Base-by-base conservation (phyloP, 2,113 vertebrate genomes). In the Malurus cyaneus region DNA sequence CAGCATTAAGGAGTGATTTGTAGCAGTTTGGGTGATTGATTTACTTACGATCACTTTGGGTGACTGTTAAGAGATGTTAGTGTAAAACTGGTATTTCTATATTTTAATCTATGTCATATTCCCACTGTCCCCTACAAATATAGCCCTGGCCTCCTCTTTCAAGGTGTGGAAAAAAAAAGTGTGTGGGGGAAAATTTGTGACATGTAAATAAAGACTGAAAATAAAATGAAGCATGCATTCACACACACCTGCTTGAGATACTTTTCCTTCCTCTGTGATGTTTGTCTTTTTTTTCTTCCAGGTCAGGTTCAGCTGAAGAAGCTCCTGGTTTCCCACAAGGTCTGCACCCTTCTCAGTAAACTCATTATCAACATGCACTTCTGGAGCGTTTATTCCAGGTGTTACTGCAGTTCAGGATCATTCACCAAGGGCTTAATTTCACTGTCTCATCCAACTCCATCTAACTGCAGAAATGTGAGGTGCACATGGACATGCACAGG, bases 171-270 rank as follows among this genome's bases (percentile, higher is more conserved):
- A 21, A 62, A 46, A 60, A 64, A 73, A 74, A 62, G 50, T n/a
- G 1, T 4, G 4, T 17, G 18, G 6, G 29, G 20, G 5, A 59
- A 44, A 62, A 62, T 80, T n/a, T 67, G 20, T 57, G 24, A 80
- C 12, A 29, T 31, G 8, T 44, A 71, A 89, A 61, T 34, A 70
- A 80, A 67, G 61, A 79, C 32, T 80, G 71, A 93, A 94, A 71
- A 28, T 28, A 66, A 53, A 86, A 86, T 18, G 39, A 92, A 92
- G 56, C 83, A 93, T 84, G 80, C 54, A 80, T 73, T 80, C 82
- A 74, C 49, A 95, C 81, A 91, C 80, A 92, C 76, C 88, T 95
- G 54, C 79, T 66, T 53, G 46, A 89, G 46, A 82, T 6, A 60
- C 16, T 23, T 73, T 66, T 91, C 29, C 49, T 81, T 87, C 44